phyloP scores from a whole-genome alignment of 2,797 vertebrate species.

The Zenarchopterus dispar region DNA sequence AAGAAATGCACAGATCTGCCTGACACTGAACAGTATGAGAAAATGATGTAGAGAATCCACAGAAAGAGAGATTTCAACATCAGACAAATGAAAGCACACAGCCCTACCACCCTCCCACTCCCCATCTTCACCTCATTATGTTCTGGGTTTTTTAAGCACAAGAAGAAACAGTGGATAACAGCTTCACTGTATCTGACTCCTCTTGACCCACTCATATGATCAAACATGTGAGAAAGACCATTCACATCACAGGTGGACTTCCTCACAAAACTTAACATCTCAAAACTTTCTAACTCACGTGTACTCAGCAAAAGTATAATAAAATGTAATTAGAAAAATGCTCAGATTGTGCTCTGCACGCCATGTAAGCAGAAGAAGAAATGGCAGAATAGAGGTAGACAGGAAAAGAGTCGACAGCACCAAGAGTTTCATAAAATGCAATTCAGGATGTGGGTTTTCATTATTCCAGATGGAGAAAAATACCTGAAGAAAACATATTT shows the following conservation, averaged over 20 bases:
- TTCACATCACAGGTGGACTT: background rate
- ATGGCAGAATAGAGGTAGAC: too few species aligned
- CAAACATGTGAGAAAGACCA: background rate
- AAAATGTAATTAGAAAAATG: too few species aligned
- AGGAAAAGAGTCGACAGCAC: too few species aligned
- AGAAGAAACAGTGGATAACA: background rate
- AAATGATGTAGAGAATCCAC: constrained; percentile 13
- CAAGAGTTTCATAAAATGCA: too few species aligned
- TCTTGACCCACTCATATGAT: background rate
- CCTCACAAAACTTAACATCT: background rate
- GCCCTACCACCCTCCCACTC: constrained; percentile 19
- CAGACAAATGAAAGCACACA: constrained; percentile 42
- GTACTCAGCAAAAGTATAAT: too few species aligned
- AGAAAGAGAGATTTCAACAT: constrained; percentile 26
- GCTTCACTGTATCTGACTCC: background rate
- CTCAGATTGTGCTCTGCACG: too few species aligned
- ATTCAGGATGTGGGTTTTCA: too few species aligned
- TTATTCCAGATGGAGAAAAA: too few species aligned
- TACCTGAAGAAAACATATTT: too few species aligned
- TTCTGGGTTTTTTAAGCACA: background rate
- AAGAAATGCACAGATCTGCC: constrained; percentile 33
- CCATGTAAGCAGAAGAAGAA: too few species aligned
- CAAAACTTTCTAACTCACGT: too few species aligned
- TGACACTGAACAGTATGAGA: constrained; percentile 42
- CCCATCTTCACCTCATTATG: constrained; percentile 14